Conservation (phyloP, 2,113 vertebrate genomes). For the Gymnogyps californianus region DNA sequence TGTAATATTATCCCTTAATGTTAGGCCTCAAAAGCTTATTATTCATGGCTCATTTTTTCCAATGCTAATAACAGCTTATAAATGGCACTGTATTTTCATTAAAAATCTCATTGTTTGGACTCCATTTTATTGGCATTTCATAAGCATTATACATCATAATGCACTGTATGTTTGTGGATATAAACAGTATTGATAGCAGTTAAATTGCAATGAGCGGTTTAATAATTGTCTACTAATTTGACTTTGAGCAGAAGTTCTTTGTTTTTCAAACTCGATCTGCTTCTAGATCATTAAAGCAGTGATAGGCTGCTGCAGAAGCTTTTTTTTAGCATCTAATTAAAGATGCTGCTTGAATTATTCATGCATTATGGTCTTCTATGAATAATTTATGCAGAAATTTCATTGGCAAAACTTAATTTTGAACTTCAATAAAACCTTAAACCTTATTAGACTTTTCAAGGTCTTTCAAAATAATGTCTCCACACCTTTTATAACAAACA, state of each 20-base stretch:
- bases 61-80: neutral
- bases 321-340: constrained; percentile 30
- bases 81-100: constrained; percentile 27
- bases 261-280: constrained; percentile 10
- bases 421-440: constrained; percentile 22
- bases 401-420: constrained; percentile 47
- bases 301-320: neutral
- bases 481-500: neutral
- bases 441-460: constrained; percentile 1
- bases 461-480: constrained; percentile 9
- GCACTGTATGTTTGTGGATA: neutral
- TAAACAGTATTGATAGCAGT: constrained; percentile 38
- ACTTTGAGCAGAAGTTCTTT: constrained; percentile 35
- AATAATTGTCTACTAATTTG: constrained; percentile 57
- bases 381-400: constrained; percentile 58
- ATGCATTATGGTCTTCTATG: constrained; percentile 8
- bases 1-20: neutral
- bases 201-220: neutral
- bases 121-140: constrained; percentile 19
- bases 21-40: neutral
- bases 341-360: constrained; percentile 40
- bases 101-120: constrained; percentile 14
- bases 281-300: constrained; percentile 17
- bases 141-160: neutral
- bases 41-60: neutral